Conservation (phyloP, 2,113 vertebrate species). For the pig (Sus scrofa) region T2T-Sscrofa CM000812.6:117916001-117916500, state of each 20-base stretch:
- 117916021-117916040: too few species aligned
- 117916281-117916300: constrained; percentile 43
- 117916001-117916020: too few species aligned
- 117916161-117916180: too few species aligned
- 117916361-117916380: constrained; percentile 51
- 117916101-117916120: too few species aligned
- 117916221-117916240: constrained; percentile 39
- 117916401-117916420: constrained; percentile 34
- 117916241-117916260: background rate
- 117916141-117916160: too few species aligned
- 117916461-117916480: constrained; percentile 57
- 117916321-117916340: constrained; percentile 37
- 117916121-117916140: too few species aligned
- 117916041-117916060: too few species aligned
- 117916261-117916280: constrained; percentile 59
- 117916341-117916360: constrained; percentile 59
- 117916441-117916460: constrained; percentile 5
- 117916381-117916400: constrained; percentile 68
- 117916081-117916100: too few species aligned
- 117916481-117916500: constrained; percentile 45
- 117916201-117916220: constrained; percentile 20
- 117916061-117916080: too few species aligned
- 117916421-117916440: constrained; percentile 28
- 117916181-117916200: background rate
- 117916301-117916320: constrained; percentile 62